Conservation (phyloP, 2,797 vertebrate genomes). For the Sus cebifrons region DNA sequence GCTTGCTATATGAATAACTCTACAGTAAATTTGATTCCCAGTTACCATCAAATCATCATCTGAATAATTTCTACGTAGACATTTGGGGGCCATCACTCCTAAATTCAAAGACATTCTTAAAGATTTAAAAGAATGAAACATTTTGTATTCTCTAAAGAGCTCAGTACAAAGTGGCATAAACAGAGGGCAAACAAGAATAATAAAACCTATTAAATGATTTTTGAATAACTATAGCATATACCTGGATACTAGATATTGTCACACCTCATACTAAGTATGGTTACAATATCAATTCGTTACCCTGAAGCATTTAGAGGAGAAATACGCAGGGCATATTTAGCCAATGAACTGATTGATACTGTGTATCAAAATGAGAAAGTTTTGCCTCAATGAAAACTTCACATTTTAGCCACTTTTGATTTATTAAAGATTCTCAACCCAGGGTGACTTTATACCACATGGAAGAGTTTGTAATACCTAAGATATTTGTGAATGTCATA, state of each 20-base stretch:
- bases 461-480: not conserved
- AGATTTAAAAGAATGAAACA: not conserved
- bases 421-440: not conserved
- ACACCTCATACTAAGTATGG: not conserved
- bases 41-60: not conserved
- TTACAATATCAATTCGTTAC: not conserved
- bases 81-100: not conserved
- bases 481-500: not conserved
- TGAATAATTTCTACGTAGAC: not conserved
- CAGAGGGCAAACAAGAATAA: not conserved
- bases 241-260: not conserved
- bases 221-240: not conserved
- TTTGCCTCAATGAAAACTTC: constrained; percentile 1
- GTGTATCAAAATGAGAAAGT: not conserved
- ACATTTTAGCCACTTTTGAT: not conserved
- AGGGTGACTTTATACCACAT: not conserved
- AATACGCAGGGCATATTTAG: not conserved
- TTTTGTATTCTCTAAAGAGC: not conserved
- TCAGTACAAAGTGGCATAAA: not conserved
- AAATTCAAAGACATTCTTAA: not conserved
- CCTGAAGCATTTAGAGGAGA: not conserved
- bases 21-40: not conserved
- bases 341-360: constrained; percentile 7
- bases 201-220: constrained; percentile 3
- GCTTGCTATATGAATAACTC: not conserved